These are phyloP conservation scores for Cotesia glomerata DNA, from an alignment of 1,140 invertebrate species.

Conservation along the genomic window DNA sequence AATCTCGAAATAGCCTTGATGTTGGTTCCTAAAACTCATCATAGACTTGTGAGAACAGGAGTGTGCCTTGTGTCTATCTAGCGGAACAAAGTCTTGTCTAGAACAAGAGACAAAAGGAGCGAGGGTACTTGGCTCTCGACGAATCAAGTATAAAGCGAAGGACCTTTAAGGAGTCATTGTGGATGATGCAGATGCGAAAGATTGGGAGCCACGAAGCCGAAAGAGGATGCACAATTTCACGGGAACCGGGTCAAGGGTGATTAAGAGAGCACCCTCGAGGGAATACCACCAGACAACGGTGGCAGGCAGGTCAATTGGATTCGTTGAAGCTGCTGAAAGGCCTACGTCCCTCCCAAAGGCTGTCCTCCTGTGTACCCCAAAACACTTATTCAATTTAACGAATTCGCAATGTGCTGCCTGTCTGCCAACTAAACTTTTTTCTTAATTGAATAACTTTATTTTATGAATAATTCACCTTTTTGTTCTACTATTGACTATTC, in stretches of 20 bases:
- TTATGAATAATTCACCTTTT: no score
- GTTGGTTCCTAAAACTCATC: no score
- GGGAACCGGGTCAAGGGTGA: constrained; percentile 19
- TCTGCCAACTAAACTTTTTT: not conserved
- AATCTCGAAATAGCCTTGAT: no score
- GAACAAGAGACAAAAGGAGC: not conserved
- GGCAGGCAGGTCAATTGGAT: constrained; percentile 15
- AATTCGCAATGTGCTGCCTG: not conserved
- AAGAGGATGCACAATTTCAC: constrained; percentile 17
- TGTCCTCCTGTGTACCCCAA: not conserved
- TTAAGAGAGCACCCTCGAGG: constrained; percentile 20
- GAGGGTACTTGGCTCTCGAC: not conserved
- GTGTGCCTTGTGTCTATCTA: no score
- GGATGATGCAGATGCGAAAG: constrained; percentile 14
- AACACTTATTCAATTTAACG: constrained; percentile 5
- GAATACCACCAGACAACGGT: constrained; percentile 1
- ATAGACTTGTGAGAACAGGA: no score
- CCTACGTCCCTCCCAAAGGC: not conserved
- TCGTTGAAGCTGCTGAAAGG: constrained; percentile 10
- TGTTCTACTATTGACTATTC: no score
- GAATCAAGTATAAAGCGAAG: not conserved
- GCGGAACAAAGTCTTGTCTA: not conserved
- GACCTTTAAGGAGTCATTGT: constrained; percentile 19
- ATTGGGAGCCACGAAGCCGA: not conserved
- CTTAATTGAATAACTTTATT: not conserved